Base-by-base conservation (phyloP, 2,113 vertebrate species). In the Cichladusa arquata region DNA sequence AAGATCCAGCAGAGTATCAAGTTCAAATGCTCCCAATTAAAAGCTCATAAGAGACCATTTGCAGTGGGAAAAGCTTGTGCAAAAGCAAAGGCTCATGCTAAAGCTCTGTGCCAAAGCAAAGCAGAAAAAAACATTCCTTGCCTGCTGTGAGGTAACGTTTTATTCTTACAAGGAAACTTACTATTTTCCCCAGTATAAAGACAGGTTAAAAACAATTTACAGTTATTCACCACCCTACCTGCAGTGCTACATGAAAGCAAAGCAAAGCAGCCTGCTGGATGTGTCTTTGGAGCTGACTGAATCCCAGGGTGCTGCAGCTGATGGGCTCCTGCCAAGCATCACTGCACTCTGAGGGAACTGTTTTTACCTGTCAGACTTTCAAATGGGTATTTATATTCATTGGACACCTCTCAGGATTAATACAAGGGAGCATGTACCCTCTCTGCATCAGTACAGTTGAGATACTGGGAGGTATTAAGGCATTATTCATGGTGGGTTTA, bases 321-420 rank as follows among this genome's bases (percentile, higher is more conserved):
- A 93, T 77, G 84, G 93, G 85, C 83, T 92, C 88, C 92, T 93
- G 90, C 92, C 94, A 96, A 81, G 92, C 92, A 95, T 20, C 80
- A 66, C 2, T 70, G 73, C 79, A 38, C 86, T 81, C 91, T 25
- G 42, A 89, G 88, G 73, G 34, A 92, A 51, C 36, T 62, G 57
- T 8, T 87, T 57, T 56, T 24, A 91, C 66, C 91, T 86, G 67
- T 11, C 70, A 87, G 74, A 71, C 33, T 88, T 94, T 44, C 91
- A 90, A 76, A 83, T 53, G 54, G 82, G 42, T 16, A 62, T 96
- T 94, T 92, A 54, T 67, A 93, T 91, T 95, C 92, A 96, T 51
- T 67, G 83, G 81, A 60, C 45, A 77, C 45, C 76, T 86, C 86
- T 80, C 69, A 22, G 60, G 48, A 83, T 78, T 92, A 73, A 76